Evolutionary conservation across 1,140 invertebrate genomes (phyloP).

Genomic region (Periplaneta americana): DNA sequence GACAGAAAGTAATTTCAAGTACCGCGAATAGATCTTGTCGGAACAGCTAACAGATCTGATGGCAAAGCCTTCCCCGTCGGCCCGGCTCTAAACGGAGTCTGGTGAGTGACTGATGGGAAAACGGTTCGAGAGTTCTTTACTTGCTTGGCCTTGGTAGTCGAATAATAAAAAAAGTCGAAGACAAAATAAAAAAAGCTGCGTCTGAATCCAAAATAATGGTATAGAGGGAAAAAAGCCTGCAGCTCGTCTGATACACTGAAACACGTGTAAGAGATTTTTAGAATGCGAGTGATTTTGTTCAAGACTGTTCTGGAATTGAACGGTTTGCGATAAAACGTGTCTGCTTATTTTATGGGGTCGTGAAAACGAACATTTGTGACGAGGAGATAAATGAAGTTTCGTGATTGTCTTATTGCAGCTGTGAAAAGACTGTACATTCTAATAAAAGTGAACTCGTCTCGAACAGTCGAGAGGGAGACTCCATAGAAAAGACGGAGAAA

Average conservation of each 20-base stretch:
- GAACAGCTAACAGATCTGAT: not conserved
- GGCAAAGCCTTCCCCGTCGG: no score
- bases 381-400: not conserved
- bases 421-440: not conserved
- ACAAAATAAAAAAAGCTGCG: not conserved
- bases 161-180: not conserved
- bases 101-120: not conserved
- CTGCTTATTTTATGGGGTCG: not conserved
- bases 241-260: not conserved
- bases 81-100: no score
- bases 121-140: not conserved
- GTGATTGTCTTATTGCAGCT: not conserved
- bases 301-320: not conserved
- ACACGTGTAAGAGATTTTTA: not conserved
- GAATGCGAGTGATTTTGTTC: not conserved
- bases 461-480: no score
- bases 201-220: not conserved
- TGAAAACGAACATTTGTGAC: not conserved
- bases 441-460: not conserved
- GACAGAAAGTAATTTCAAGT: not conserved
- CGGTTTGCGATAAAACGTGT: not conserved
- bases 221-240: not conserved
- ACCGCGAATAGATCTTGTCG: not conserved
- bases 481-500: not conserved
- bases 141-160: not conserved